A percentile compares a stretch with the other conserved stretches of the same genome.
Evolutionary conservation across 2,113 vertebrate genomes (phyloP).

Genomic region (Zeus faber): DNA sequence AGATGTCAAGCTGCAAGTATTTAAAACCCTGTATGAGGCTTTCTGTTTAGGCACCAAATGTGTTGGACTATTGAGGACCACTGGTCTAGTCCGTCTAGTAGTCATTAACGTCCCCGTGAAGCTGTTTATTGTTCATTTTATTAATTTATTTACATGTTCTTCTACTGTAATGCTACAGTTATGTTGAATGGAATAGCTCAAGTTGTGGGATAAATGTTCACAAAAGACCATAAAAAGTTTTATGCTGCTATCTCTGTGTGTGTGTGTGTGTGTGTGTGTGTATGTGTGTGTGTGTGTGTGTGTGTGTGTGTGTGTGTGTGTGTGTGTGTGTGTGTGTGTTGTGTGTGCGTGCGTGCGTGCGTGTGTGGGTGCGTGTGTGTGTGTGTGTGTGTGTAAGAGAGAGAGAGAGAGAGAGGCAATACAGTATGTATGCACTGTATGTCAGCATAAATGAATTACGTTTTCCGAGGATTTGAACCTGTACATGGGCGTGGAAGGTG

Average conservation of each 20-base stretch:
- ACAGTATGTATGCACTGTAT: neutral
- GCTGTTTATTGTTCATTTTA: constrained; percentile 55
- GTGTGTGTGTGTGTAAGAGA: neutral
- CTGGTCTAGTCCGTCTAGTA: constrained; percentile 19
- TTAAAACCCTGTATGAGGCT: constrained; percentile 20
- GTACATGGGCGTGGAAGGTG: neutral
- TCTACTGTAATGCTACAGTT: constrained; percentile 18
- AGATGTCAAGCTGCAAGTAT: constrained; percentile 20
- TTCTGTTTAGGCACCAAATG: constrained; percentile 30
- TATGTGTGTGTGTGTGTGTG: neutral
- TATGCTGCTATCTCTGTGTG: constrained; percentile 5
- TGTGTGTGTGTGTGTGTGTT: neutral
- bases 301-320: neutral
- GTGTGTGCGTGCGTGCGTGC: neutral
- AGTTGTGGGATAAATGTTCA: constrained; percentile 20
- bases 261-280: neutral
- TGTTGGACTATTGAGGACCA: constrained; percentile 26
- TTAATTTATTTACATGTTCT: constrained; percentile 52
- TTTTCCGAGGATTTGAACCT: neutral
- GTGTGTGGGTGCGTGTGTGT: neutral
- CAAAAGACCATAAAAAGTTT: constrained; percentile 16
- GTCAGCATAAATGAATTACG: too few relatives aligned
- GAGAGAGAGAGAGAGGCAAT: neutral
- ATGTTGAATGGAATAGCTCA: constrained; percentile 38
- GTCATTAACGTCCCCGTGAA: constrained; percentile 39